Conservation (phyloP, 2,888 invertebrate genomes). For the Netelia melanura region DNA sequence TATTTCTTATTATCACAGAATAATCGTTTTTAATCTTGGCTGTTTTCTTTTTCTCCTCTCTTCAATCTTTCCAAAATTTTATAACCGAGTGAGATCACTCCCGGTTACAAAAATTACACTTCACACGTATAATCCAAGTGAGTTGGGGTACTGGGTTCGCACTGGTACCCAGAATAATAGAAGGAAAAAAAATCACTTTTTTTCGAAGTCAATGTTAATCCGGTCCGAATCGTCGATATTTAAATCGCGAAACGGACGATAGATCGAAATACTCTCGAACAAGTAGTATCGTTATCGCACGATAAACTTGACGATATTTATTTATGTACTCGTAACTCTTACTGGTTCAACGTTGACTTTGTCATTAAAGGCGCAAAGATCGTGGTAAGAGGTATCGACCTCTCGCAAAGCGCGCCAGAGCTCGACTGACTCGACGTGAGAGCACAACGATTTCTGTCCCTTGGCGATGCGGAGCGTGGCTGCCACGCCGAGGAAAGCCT, state of each 20-base stretch:
- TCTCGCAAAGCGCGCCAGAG: conserved; percentile 80
- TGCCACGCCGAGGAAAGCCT: conserved; percentile 70
- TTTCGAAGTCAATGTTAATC: conserved; percentile 52
- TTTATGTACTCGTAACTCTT: neutral
- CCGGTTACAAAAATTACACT: conserved; percentile 67
- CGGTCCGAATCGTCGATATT: conserved; percentile 40
- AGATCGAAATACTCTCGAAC: neutral
- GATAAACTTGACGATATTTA: neutral
- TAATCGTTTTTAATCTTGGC: conserved; percentile 15
- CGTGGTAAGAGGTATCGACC: conserved; percentile 72
- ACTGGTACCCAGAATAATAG: conserved; percentile 57
- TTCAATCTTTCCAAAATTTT: neutral
- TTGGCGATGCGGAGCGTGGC: conserved; percentile 78
- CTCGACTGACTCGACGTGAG: conserved; percentile 80
- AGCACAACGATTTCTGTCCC: conserved; percentile 79
- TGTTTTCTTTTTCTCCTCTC: neutral
- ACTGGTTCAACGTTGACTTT: conserved; percentile 7
- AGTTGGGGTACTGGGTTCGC: conserved; percentile 62
- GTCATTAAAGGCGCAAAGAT: conserved; percentile 42
- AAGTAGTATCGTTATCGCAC: neutral
- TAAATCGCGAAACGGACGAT: neutral
- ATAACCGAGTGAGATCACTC: conserved; percentile 47
- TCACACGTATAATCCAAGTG: conserved; percentile 73
- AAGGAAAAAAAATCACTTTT: conserved; percentile 44
- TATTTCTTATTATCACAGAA: conserved; percentile 64